Conservation (phyloP, 2,113 vertebrate genomes). For the Perca schrenkii region DNA sequence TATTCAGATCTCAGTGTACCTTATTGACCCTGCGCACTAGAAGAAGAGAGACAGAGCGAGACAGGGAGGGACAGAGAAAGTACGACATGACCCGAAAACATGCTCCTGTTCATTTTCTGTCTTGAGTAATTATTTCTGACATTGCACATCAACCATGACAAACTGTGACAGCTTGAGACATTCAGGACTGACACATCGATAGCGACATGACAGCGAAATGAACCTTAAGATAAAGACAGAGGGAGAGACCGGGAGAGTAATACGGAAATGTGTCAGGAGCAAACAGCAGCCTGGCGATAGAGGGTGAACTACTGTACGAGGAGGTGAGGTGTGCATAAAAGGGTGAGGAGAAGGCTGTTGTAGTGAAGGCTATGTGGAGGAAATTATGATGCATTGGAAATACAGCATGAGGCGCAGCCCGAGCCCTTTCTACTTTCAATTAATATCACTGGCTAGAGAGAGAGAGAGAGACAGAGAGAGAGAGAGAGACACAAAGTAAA, state of each 20-base stretch:
- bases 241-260: background rate
- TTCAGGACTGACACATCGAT: slow-evolving; percentile 50
- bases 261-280: slow-evolving; percentile 27
- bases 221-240: slow-evolving; percentile 48
- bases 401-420: slow-evolving; percentile 17
- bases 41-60: background rate
- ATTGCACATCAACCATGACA: slow-evolving; percentile 58
- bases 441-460: background rate
- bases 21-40: background rate
- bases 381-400: slow-evolving; percentile 52
- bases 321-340: slow-evolving; percentile 56
- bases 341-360: slow-evolving; percentile 30
- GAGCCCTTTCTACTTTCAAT: background rate
- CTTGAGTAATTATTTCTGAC: slow-evolving; percentile 61
- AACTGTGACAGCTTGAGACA: slow-evolving; percentile 63
- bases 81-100: slow-evolving; percentile 29
- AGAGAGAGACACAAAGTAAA: background rate
- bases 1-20: background rate
- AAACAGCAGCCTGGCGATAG: slow-evolving; percentile 15
- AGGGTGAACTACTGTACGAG: slow-evolving; percentile 6
- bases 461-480: background rate
- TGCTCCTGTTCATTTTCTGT: slow-evolving; percentile 40
- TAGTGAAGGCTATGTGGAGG: slow-evolving; percentile 5
- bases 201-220: slow-evolving; percentile 48
- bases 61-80: background rate